Evolutionary conservation across 53 echinoderm and acorn worm species (phyloP).

Genomic region (Patiria pectinifera): DNA sequence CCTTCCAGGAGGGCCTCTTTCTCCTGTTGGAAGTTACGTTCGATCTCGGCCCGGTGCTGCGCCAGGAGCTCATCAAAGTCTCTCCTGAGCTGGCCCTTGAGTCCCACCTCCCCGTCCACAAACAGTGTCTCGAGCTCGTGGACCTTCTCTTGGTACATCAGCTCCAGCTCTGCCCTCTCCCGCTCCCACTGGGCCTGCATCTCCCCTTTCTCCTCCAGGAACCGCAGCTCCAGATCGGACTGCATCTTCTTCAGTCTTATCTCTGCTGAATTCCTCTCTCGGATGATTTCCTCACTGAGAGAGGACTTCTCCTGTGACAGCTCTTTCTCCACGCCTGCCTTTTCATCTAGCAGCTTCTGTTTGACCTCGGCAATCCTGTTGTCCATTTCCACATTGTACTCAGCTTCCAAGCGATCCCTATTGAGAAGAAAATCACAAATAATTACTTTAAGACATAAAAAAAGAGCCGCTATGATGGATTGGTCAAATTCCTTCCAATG

Average conservation of each 20-base stretch:
- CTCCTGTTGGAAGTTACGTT: constrained; percentile 67
- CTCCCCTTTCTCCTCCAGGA: constrained; percentile 83
- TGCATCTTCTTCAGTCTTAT: constrained; percentile 64
- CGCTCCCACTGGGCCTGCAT: constrained; percentile 78
- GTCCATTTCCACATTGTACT: constrained; percentile 82
- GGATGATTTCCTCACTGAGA: constrained; percentile 69
- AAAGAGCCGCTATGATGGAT: too few species aligned
- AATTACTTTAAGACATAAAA: too few species aligned
- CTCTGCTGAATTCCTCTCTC: constrained; percentile 76
- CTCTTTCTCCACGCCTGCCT: constrained; percentile 65
- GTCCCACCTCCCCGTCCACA: constrained; percentile 82
- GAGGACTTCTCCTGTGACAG: constrained; percentile 70
- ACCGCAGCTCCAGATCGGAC: constrained; percentile 76
- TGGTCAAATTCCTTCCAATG: too few species aligned
- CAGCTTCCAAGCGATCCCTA: constrained; percentile 72
- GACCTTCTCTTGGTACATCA: constrained; percentile 76
- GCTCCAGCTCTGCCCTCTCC: constrained; percentile 78
- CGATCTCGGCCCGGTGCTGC: constrained; percentile 75
- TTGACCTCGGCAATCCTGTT: constrained; percentile 73
- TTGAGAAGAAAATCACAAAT: not conserved
- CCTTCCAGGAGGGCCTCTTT: constrained; percentile 65
- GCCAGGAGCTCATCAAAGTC: constrained; percentile 81
- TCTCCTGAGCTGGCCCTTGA: constrained; percentile 86
- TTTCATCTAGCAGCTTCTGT: constrained; percentile 73
- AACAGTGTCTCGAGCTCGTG: constrained; percentile 79